Percentiles rank a stretch among this genome's conserved stretches.
phyloP scores from a whole-genome alignment of 2,113 vertebrate species.

The Corythornis vintsioides region DNA sequence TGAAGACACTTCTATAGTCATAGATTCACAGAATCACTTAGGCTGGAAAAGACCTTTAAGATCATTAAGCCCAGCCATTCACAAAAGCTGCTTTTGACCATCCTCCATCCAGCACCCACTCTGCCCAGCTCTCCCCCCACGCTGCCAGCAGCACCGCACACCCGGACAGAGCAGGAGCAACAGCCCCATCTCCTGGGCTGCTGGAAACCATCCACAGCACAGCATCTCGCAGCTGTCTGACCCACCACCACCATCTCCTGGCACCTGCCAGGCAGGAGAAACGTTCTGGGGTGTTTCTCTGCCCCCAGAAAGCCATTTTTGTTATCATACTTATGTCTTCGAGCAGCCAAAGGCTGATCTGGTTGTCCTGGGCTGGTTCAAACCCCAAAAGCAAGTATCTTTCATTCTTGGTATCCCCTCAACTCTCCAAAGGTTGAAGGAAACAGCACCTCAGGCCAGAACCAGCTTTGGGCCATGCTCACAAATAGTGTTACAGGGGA shows the following conservation, averaged over 20 bases:
- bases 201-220: fast-evolving
- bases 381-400: background rate
- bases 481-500: background rate
- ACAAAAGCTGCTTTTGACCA: background rate
- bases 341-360: background rate
- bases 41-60: background rate
- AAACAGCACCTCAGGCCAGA: background rate
- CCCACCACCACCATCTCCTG: background rate
- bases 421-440: background rate
- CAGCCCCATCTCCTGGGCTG: slow-evolving; percentile 18
- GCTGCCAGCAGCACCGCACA: fast-evolving
- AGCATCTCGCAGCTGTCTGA: fast-evolving
- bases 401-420: background rate
- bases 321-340: fast-evolving
- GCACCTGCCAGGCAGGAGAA: fast-evolving
- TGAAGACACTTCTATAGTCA: background rate
- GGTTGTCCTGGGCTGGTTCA: background rate
- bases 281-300: fast-evolving
- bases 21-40: background rate
- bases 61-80: too few relatives aligned
- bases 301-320: background rate
- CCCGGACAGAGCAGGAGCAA: fast-evolving
- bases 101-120: fast-evolving
- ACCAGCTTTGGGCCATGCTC: background rate
- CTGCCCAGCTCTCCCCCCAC: fast-evolving